A percentile compares a stretch with the other conserved stretches of the same genome.
These are phyloP conservation scores for Epinephelus malabaricus DNA, from an alignment of 2,797 vertebrate species.

Conservation along the genomic window DNA sequence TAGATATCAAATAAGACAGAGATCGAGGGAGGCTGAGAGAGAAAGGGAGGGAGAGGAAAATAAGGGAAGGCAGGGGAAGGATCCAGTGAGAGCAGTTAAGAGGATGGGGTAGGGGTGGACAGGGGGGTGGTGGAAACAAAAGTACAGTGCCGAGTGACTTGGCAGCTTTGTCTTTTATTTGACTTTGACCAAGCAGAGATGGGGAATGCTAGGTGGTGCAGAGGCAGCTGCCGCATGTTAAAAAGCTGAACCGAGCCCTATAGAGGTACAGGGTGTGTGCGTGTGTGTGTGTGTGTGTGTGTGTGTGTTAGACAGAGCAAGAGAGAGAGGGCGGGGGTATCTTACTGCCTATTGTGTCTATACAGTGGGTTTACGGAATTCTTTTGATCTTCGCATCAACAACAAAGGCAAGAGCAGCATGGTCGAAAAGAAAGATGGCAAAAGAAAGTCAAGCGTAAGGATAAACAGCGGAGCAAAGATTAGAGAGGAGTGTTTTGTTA, in stretches of 20 bases:
- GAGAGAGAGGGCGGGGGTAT: conserved; percentile 19
- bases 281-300: conserved; percentile 32
- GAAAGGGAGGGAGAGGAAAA: conserved; percentile 27
- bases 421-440: conserved; percentile 30
- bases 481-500: conserved; percentile 26
- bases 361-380: conserved; percentile 44
- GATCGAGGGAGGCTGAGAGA: conserved; percentile 43
- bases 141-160: conserved; percentile 73
- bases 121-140: conserved; percentile 69
- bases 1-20: conserved; percentile 66
- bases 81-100: conserved; percentile 69
- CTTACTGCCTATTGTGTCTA: conserved; percentile 48
- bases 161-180: conserved; percentile 85
- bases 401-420: conserved; percentile 60
- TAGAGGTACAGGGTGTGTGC: conserved; percentile 56
- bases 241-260: conserved; percentile 71
- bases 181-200: conserved; percentile 84
- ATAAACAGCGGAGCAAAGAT: conserved; percentile 13
- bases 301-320: conserved; percentile 3
- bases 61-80: conserved; percentile 42
- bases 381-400: conserved; percentile 72
- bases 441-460: conserved; percentile 46
- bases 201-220: conserved; percentile 73
- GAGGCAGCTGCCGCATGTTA: conserved; percentile 81
- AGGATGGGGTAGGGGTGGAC: conserved; percentile 57